Conservation (phyloP, 2,797 vertebrate genomes). For the Allenopithecus nigroviridis region DNA sequence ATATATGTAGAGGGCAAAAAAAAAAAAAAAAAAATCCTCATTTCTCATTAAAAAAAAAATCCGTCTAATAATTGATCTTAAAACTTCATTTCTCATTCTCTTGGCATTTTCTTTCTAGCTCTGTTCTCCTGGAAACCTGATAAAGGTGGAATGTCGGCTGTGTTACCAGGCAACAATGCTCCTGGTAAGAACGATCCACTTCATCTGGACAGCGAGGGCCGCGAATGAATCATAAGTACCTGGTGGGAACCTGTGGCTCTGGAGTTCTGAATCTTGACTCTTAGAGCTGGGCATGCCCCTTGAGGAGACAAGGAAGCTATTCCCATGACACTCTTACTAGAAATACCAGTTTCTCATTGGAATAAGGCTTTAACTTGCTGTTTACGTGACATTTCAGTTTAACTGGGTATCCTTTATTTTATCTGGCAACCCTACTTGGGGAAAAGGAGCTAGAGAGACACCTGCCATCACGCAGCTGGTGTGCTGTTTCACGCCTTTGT, state of each 20-base stretch:
- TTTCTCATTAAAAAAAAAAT: not conserved
- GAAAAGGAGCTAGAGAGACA: not conserved
- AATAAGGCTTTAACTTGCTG: not conserved
- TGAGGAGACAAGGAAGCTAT: not conserved
- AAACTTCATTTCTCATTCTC: not conserved
- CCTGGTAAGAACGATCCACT: not conserved
- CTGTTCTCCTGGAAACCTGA: conserved; percentile 2
- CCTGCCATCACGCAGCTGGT: not conserved
- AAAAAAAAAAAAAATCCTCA: not conserved
- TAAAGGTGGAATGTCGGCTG: not conserved
- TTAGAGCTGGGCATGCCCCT: not conserved
- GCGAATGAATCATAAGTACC: not conserved
- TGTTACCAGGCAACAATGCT: not conserved
- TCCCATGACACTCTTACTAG: not conserved
- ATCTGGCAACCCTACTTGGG: not conserved
- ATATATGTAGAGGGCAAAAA: not conserved
- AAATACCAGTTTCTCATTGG: not conserved
- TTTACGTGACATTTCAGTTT: not conserved
- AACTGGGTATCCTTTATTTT: not conserved
- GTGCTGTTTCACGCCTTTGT: not conserved
- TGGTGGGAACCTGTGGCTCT: not conserved
- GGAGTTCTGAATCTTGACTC: not conserved
- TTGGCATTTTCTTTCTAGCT: not conserved
- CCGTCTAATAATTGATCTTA: not conserved
- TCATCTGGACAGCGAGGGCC: not conserved